Conservation (phyloP, 2,797 vertebrate genomes). For the Neosilurus hyrtlii region DNA sequence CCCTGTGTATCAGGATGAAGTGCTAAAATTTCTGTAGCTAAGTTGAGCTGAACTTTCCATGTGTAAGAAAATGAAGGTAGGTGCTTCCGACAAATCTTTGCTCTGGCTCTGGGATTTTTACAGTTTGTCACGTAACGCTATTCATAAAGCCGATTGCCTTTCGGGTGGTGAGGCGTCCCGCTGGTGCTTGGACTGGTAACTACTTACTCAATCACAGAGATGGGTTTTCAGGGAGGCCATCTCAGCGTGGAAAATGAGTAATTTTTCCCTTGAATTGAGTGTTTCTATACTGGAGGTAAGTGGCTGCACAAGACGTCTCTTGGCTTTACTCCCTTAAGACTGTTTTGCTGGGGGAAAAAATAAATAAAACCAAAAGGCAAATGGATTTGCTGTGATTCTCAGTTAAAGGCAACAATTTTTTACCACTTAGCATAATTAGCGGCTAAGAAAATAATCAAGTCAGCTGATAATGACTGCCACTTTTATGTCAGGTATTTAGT, state of each 20-base stretch:
- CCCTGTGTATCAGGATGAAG: conserved; percentile 13
- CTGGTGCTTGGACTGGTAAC: conserved; percentile 44
- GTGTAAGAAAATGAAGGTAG: conserved; percentile 67
- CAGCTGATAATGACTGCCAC: background rate
- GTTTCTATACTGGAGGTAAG: conserved; percentile 65
- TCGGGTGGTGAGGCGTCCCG: conserved; percentile 34
- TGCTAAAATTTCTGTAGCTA: conserved; percentile 11
- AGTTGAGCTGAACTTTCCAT: conserved; percentile 33
- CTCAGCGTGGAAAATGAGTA: conserved; percentile 47
- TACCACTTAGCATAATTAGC: conserved; percentile 22
- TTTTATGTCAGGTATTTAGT: background rate
- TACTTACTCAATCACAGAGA: conserved; percentile 40
- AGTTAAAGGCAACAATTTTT: conserved; percentile 22
- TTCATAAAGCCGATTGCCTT: conserved; percentile 54
- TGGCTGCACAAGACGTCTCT: conserved; percentile 72
- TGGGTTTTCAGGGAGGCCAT: conserved; percentile 44
- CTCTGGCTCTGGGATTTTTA: conserved; percentile 67
- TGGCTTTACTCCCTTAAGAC: conserved; percentile 67
- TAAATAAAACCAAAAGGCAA: background rate
- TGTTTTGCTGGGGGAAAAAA: background rate
- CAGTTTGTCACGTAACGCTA: conserved; percentile 46
- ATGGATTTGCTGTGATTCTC: conserved; percentile 11
- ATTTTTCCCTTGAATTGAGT: conserved; percentile 35
- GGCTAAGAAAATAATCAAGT: conserved; percentile 6
- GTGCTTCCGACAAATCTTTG: conserved; percentile 57